Conservation (phyloP, 2,113 vertebrate genomes). For the Beaufortia kweichowensis region DNA sequence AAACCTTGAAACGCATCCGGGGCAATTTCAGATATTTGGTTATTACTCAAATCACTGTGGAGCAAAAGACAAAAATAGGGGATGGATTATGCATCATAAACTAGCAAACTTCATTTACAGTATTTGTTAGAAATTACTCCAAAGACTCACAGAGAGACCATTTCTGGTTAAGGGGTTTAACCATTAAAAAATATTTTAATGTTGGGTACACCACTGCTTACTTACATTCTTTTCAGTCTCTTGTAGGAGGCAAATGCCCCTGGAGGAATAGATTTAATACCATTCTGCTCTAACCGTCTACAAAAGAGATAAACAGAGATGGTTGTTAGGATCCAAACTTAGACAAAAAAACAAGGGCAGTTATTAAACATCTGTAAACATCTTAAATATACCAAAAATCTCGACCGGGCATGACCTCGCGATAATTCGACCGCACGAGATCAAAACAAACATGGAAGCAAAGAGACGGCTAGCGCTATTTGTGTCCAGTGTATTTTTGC, state of each 20-base stretch:
- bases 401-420: no score
- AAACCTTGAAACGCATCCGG: constrained; percentile 95
- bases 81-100: background rate
- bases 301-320: constrained; percentile 14
- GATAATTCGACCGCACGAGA: no score
- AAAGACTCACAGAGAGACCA: no score
- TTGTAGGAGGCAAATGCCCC: constrained; percentile 96
- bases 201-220: constrained; percentile 43
- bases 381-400: no score
- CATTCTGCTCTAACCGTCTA: constrained; percentile 95
- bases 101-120: background rate
- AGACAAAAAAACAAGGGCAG: background rate
- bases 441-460: no score
- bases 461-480: no score
- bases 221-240: constrained; percentile 97
- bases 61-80: constrained; percentile 32
- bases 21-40: constrained; percentile 95
- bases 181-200: no score
- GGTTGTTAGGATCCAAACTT: background rate
- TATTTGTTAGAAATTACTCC: no score
- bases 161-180: no score
- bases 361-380: no score
- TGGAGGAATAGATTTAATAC: constrained; percentile 94
- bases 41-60: constrained; percentile 97
- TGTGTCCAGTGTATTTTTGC: no score